phyloP scores from a whole-genome alignment of 2,113 vertebrate genomes.

The Mustela lutreola region DNA sequence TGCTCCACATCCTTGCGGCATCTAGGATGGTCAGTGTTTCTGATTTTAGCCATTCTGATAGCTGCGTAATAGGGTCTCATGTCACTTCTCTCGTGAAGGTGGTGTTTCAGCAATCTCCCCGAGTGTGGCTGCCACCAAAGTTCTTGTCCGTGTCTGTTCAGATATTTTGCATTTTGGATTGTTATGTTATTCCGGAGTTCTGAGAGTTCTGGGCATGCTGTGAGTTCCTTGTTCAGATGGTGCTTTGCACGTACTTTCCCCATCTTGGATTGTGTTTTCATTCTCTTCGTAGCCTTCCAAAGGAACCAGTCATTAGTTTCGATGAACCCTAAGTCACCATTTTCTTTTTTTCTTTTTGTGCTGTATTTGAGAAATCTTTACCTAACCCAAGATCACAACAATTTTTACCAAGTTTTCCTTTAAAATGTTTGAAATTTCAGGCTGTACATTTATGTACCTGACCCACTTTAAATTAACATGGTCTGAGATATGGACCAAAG shows the following conservation, averaged over 20 bases:
- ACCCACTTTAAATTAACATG: rapidly evolving
- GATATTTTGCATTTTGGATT: not conserved
- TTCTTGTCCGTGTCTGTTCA: not conserved
- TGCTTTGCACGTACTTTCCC: not conserved
- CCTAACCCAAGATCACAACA: not conserved
- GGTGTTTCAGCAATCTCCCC: rapidly evolving
- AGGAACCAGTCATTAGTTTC: not conserved
- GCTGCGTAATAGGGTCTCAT: rapidly evolving
- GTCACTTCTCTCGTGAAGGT: rapidly evolving
- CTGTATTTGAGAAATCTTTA: not conserved
- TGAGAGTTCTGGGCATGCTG: not conserved
- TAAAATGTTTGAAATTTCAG: not conserved
- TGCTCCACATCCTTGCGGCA: rapidly evolving
- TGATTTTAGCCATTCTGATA: rapidly evolving
- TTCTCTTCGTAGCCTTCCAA: not conserved
- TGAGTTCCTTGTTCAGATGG: not conserved
- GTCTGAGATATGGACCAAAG: rapidly evolving
- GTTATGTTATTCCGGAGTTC: not conserved
- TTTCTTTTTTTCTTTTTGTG: not conserved
- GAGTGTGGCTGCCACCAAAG: rapidly evolving
- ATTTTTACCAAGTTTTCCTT: not conserved
- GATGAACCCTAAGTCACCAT: not conserved
- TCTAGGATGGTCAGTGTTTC: rapidly evolving
- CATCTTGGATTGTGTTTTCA: not conserved
- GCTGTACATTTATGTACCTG: not conserved